Evolutionary conservation across 1,140 invertebrate genomes (phyloP).

Genomic region (Penaeus vannamei): DNA sequence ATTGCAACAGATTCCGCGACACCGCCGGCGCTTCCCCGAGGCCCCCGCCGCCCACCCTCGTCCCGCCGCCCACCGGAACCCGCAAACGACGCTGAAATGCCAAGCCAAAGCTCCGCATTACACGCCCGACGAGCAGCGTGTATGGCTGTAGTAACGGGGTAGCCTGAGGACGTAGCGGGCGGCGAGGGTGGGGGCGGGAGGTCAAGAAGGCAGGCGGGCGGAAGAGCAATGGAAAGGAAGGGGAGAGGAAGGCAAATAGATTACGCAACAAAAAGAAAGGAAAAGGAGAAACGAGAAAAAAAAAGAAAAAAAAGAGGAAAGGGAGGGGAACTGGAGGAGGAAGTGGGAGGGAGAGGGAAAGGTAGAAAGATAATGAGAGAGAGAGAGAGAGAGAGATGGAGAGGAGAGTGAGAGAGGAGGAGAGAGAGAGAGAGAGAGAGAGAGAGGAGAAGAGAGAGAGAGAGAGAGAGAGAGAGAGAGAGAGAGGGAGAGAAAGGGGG

Average conservation of each 20-base stretch:
- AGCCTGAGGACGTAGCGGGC: neutral
- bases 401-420: neutral
- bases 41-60: no score
- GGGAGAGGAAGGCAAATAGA: neutral
- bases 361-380: neutral
- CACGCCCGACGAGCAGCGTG: no score
- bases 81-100: no score
- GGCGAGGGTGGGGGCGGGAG: neutral
- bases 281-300: neutral
- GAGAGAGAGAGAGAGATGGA: neutral
- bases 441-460: neutral
- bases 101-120: no score
- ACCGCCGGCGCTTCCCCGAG: no score
- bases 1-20: no score
- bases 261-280: neutral
- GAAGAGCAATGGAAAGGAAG: neutral
- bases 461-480: conserved; percentile 5
- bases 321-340: neutral
- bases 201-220: neutral
- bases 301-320: neutral
- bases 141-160: no score
- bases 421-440: neutral
- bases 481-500: neutral
- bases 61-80: no score
- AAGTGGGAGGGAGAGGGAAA: neutral